Evolutionary conservation across 2,888 invertebrate genomes (phyloP), one percentile per base, ranked within the genome.

Genomic region (Antheraea yamamai): DNA sequence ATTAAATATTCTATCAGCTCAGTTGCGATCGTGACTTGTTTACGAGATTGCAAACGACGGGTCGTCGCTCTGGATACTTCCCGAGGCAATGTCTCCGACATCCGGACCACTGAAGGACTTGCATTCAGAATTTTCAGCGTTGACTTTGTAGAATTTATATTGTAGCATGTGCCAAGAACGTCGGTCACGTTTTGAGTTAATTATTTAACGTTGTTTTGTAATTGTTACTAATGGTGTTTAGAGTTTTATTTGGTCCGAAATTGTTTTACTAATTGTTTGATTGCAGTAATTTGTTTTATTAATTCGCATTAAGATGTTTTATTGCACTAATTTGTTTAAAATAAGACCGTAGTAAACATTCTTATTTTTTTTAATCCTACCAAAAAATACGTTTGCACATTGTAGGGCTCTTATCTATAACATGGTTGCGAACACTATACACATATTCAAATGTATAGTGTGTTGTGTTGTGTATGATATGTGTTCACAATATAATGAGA

Each of bases 1-100:
- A 70, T 74, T 74, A 71, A 74, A 35, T 71, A 71, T 74, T 73
- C 73, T 35, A 73, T 73, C 73, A 73, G 73, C 30, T 66, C 30
- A 26, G 73, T 35, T 26, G 12, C 20, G 58, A 30, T 58, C 73
- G 73, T 73, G 73, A 55, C 73, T 35, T 12, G 73, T 55, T 73
- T 73, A 26, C 35, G 35, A 26, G 52, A 70, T 39, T 10, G n/a
- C 39, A 20, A 20, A 39, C 0, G 70, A n/a, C 35, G 68, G 35
- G 35, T 30, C 68, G 35, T 68, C 68, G 39, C 30, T 66, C 64
- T 39, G n/a, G 61, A 8, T 39, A 39, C 39, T 70, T 39, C 70
- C 39, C 12, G 39, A n/a, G 70, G 23, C 39, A 39, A 35, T 70
- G 70, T 70, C 70, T 4, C 70, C 35, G 39, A 39, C 70, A 39